Percentiles rank a stretch among this genome's conserved stretches.
Evolutionary conservation across 2,888 invertebrate genomes (phyloP).

Genomic region (Apamea sordens): DNA sequence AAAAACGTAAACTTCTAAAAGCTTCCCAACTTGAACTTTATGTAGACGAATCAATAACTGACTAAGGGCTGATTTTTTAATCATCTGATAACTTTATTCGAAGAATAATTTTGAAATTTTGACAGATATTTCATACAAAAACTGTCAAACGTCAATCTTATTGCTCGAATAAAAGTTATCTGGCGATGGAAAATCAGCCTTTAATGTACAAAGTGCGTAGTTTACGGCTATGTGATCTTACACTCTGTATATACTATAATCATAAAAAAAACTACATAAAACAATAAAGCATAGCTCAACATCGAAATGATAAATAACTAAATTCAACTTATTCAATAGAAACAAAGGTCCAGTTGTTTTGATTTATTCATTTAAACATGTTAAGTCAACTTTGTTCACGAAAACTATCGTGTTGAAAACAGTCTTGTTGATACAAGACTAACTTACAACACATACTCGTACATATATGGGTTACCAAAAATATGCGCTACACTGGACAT

Average conservation of each 20-base stretch:
- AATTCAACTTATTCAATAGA: constrained; percentile 36
- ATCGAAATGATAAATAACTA: constrained; percentile 26
- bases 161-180: no score
- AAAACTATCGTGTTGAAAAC: constrained; percentile 50
- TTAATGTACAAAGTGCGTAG: no score
- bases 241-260: not conserved
- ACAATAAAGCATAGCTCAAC: constrained; percentile 22
- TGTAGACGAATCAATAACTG: no score
- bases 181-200: no score
- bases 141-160: no score
- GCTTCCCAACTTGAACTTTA: no score
- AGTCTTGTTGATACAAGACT: constrained; percentile 43
- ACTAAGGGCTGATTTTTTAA: no score
- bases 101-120: no score
- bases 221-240: no score
- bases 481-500: constrained; percentile 8
- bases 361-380: constrained; percentile 55
- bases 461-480: constrained; percentile 33
- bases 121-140: no score
- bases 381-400: constrained; percentile 41
- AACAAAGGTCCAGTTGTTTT: constrained; percentile 45
- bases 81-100: no score
- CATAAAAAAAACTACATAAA: not conserved
- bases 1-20: no score
- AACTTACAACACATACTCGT: constrained; percentile 42